Evolutionary conservation across 2,888 invertebrate genomes (phyloP), one percentile per base, ranked within the genome.

Genomic region (Cerastis leucographa): DNA sequence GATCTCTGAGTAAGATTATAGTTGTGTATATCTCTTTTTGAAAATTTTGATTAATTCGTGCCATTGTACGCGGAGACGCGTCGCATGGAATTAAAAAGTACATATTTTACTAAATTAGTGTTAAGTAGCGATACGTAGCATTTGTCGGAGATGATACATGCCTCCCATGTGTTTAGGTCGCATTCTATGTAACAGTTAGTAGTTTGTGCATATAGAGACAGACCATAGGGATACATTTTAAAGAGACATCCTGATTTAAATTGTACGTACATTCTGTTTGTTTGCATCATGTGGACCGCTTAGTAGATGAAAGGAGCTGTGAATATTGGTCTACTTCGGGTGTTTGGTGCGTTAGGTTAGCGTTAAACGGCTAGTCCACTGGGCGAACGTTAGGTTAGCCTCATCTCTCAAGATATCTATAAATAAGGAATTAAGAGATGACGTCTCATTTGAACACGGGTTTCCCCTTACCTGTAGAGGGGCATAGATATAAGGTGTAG

Each of bases 391-490:
- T n/a, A 54, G 11, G n/a, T n/a, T n/a, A n/a, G 12, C 12, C 5
- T 54, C n/a, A n/a, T n/a, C n/a, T 54, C 4, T 5, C n/a, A 25
- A 44, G 9, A 17, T 2, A 35, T 70, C 17, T 68, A n/a, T n/a
- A n/a, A 68, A 46, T 71, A 59, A 46, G 29, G 9, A 56, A 42
- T 25, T 40, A 40, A 19, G 22, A 11, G 40, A 35, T 25, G 17
- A 35, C 6, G 17, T 71, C 35, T 46, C 9, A 65, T 40, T 64
- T 40, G 14, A 56, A 46, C 1, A 8, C 14, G 22, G 44, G 59
- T 22, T n/a, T 49, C 49, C 68, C 71, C 42, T 42, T 25, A 51
- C 67, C 42, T 66, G 59, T 29, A 59, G 46, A 74, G 54, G 56
- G 35, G 46, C 17, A 14, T 56, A 25, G 56, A 9, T 51, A 51